These are phyloP conservation scores for Centrocercus urophasianus DNA, from an alignment of 2,113 vertebrate species.

Conservation along the genomic window DNA sequence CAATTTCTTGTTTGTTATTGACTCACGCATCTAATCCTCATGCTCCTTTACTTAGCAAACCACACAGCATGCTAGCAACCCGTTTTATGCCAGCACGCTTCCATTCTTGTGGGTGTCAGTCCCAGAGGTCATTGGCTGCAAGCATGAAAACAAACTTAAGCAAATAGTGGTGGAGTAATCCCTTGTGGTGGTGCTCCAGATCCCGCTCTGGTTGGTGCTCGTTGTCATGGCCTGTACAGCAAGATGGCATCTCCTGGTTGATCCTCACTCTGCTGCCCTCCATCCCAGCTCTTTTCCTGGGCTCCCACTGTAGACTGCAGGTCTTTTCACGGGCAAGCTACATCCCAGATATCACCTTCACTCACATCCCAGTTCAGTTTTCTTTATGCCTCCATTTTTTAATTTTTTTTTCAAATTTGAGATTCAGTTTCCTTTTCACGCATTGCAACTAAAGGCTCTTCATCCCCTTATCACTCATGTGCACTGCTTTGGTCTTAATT, in stretches of 20 bases:
- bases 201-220: background rate
- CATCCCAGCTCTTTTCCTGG: background rate
- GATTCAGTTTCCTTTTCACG: background rate
- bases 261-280: background rate
- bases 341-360: background rate
- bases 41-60: background rate
- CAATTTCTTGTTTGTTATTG: slow-evolving; percentile 15
- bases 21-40: slow-evolving; percentile 20
- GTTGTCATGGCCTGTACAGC: background rate
- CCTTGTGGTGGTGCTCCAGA: background rate
- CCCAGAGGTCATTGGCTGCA: background rate
- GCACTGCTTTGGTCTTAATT: background rate
- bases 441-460: background rate
- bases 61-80: background rate
- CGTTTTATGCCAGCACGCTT: background rate
- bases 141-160: background rate
- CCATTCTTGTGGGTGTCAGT: background rate
- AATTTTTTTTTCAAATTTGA: background rate
- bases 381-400: background rate
- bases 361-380: background rate
- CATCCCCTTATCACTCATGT: background rate
- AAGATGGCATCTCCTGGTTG: background rate
- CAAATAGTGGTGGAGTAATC: background rate
- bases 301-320: background rate
- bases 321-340: background rate